Conservation (phyloP, 1,140 invertebrate genomes). For the Drosophila sproati region DNA sequence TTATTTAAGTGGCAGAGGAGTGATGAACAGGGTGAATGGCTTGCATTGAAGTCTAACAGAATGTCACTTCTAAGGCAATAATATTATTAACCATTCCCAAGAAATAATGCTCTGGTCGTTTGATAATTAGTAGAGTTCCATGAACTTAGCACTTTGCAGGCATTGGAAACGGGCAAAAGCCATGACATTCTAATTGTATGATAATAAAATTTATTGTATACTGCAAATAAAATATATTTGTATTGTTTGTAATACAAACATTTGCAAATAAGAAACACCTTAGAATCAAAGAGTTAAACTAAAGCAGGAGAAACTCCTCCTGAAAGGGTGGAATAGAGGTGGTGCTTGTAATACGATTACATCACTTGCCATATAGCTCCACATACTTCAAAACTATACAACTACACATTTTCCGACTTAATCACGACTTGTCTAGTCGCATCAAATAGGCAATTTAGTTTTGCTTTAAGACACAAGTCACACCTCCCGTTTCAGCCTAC, state of each 20-base stretch:
- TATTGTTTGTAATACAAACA: too few species aligned
- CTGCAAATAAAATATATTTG: too few species aligned
- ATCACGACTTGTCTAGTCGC: constrained; percentile 46
- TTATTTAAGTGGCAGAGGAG: constrained; percentile 28
- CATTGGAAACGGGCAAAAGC: too few species aligned
- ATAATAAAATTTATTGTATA: too few species aligned
- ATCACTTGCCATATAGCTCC: neutral
- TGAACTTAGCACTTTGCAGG: too few species aligned
- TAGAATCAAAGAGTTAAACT: too few species aligned
- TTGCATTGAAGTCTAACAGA: constrained; percentile 11
- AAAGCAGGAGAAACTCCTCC: too few species aligned
- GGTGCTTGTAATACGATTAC: neutral
- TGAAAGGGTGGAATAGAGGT: neutral
- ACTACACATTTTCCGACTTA: constrained; percentile 38
- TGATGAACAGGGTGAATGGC: constrained; percentile 56
- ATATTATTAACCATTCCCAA: too few species aligned
- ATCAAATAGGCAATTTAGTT: constrained; percentile 65
- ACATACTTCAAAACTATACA: constrained; percentile 13
- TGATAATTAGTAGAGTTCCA: too few species aligned
- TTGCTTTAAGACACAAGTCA: constrained; percentile 22
- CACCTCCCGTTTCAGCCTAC: constrained; percentile 52
- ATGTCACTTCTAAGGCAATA: neutral
- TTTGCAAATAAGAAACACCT: too few species aligned
- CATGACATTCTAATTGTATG: too few species aligned
- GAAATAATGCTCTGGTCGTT: too few species aligned